phyloP scores from a whole-genome alignment of 2,113 vertebrate genomes.

The Thalassarche chlororhynchos region DNA sequence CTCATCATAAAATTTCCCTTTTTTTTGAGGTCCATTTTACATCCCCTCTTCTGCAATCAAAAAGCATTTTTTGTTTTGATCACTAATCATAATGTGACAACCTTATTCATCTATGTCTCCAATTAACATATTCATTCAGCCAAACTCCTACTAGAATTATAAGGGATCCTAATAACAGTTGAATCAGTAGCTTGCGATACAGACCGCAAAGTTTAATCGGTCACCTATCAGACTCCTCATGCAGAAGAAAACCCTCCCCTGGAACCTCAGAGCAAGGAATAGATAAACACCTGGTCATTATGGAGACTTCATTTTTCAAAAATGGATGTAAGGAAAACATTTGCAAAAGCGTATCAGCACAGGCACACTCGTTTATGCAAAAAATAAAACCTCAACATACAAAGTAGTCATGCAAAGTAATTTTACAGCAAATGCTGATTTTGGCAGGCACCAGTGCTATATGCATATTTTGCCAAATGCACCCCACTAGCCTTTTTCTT shows the following conservation, averaged over 20 bases:
- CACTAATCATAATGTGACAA: neutral
- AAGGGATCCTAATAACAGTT: neutral
- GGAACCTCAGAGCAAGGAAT: neutral
- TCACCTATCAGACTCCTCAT: neutral
- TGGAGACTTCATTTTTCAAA: neutral
- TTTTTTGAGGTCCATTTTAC: neutral
- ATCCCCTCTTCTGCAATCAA: neutral
- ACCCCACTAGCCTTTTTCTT: neutral
- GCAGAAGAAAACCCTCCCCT: neutral
- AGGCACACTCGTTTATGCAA: neutral
- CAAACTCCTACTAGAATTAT: neutral
- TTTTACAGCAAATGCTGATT: slow-evolving; percentile 14
- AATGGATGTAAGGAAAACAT: neutral
- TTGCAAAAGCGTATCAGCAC: neutral
- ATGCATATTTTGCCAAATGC: neutral
- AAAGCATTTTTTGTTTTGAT: neutral
- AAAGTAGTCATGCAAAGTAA: neutral
- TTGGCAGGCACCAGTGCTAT: neutral
- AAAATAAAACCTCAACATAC: neutral
- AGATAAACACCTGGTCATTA: neutral
- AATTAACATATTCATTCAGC: neutral
- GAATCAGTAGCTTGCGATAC: neutral
- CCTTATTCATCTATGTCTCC: neutral
- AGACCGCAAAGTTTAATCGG: neutral
- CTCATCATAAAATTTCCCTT: neutral